Base-by-base conservation (phyloP, 2,113 vertebrate genomes). In the Hucho hucho region DNA sequence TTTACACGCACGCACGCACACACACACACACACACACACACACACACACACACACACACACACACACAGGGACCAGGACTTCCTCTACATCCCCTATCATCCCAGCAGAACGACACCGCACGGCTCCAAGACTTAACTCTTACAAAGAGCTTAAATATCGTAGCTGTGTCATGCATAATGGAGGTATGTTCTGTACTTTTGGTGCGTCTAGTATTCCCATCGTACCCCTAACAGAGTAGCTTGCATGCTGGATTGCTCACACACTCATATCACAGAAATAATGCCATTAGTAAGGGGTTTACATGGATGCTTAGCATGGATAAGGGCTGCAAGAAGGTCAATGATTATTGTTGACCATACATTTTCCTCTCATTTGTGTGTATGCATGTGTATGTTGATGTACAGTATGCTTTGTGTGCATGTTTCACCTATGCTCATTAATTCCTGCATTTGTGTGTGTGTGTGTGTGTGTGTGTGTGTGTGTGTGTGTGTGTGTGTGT, bases 131-230 rank as follows among this genome's bases (percentile, higher is more conserved):
- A 87, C 87, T 91, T 90, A 89, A 89, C 87, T 88, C 87, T 82
- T 87, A 92, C 90, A 93, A 92, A 92, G 86, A 83, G 86, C 92
- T 93, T 92, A 89, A 92, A 93, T 93, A 93, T 93, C 91, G 91
- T 90, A 92, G 85, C 92, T 89, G 90, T 89, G 89, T 91, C 85
- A 92, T 91, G 85, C 84, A 92, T 93, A 91, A 91, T 92, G 82
- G 89, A 93, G 84, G 87, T 28, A 58, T 89, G 78, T 84, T 79
- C 87, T 90, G 83, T 89, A 79, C 89, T 87, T 85, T 90, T 87
- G 78, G 84, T 77, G 76, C 14, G 29, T 69, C 66, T 74, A 76
- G 80, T 86, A 85, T 87, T 91, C 89, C 87, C 86, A 84, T 77
- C 2, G n/a, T 22, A 22, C 4, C 0, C 14, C 16, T 4, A 56